Evolutionary conservation across 2,888 invertebrate species (phyloP), one percentile per base, ranked within the genome.

Genomic region (Ephialtes manifestator): DNA sequence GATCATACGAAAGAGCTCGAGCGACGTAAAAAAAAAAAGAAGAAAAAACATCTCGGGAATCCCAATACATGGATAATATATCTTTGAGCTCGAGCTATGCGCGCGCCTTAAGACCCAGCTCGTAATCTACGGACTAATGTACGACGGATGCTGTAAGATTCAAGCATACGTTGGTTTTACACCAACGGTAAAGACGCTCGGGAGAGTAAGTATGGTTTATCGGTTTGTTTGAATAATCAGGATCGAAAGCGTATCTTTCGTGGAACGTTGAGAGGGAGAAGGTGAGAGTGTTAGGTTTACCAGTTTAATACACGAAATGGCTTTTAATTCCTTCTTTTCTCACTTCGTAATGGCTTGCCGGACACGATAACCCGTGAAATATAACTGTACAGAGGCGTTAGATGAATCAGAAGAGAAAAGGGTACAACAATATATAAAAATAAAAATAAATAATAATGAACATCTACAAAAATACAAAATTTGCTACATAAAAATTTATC

Each of bases 221-320:
- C 88, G 91, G 89, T 91, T 90, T 91, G 91, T 89, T 90, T 87
- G 91, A 91, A 91, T 91, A 90, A 91, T 91, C 89, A 90, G 88
- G 88, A 90, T 89, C 88, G 91, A 90, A 89, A 90, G 89, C 89
- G 86, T 79, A 79, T 79, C 79, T 79, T 39, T 79, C 51, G 67
- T 28, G 4, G 20, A 55, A 72, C 28, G 18, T n/a, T 8, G 68
- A n/a, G 55, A 68, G 77, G 15, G 48, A 51, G 81, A 48, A 18
- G 18, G 39, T n/a, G n/a, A 65, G 65, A 43, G 60, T 51, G 51
- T 65, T 15, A 68, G 15, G 46, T 78, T 81, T 46, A 80, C 80
- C 76, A 76, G 39, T 67, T 31, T 80, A 58, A 80, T 82, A 85
- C 85, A 85, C 83, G 80, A 72, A 80, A 85, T 83, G 83, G 85